A percentile compares a stretch with the other conserved stretches of the same genome.
Conservation (phyloP, 2,888 invertebrate genomes). For the Endomychus coccineus region DNA sequence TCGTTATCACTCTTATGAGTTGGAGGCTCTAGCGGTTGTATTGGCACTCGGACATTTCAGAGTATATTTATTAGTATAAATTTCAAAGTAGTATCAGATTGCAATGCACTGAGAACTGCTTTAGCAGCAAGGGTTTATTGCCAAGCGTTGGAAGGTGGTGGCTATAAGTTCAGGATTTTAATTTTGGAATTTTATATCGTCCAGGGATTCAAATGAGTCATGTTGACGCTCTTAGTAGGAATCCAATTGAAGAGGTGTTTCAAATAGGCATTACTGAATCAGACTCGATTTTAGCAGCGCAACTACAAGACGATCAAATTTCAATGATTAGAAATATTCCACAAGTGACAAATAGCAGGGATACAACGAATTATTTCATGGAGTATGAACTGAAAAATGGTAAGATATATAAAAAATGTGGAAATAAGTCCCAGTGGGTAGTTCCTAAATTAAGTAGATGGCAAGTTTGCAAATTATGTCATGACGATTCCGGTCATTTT, state of each 20-base stretch:
- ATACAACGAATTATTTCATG: conserved; percentile 21
- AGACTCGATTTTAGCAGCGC: conserved; percentile 23
- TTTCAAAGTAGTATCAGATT: conserved; percentile 25
- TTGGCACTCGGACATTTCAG: conserved; percentile 20
- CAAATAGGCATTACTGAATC: conserved; percentile 18
- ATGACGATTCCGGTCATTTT: too few species aligned
- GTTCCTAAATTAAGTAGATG: too few species aligned
- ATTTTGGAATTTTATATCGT: conserved; percentile 18
- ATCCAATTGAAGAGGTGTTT: conserved; percentile 17
- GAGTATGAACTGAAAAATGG: conserved; percentile 18
- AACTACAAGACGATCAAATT: conserved; percentile 22
- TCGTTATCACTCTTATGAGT: conserved; percentile 22
- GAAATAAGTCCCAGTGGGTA: too few species aligned
- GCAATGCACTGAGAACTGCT: conserved; percentile 20
- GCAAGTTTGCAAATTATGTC: too few species aligned
- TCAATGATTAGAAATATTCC: conserved; percentile 17
- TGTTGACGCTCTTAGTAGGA: conserved; percentile 25
- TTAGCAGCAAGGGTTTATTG: conserved; percentile 18
- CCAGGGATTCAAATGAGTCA: conserved; percentile 20
- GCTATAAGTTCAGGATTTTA: conserved; percentile 20
- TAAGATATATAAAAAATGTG: conserved; percentile 17
- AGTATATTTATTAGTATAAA: conserved; percentile 21
- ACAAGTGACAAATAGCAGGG: conserved; percentile 7
- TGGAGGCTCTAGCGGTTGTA: conserved; percentile 24
- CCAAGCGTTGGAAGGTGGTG: conserved; percentile 23